Base-by-base conservation (phyloP, 2,888 invertebrate genomes). In the Drosophila affinis region DNA sequence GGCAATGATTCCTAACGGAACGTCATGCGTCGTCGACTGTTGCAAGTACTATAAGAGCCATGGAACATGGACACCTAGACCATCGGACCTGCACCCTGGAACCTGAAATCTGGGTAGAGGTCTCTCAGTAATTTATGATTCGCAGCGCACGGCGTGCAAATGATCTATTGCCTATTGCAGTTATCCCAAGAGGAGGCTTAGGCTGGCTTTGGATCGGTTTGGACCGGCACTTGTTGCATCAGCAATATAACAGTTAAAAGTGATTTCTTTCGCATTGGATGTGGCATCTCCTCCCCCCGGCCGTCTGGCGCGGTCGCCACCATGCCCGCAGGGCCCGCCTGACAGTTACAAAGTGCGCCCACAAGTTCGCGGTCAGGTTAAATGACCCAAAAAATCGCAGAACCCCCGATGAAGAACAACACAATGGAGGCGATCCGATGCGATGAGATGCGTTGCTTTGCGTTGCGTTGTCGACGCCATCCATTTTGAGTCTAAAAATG, bases 61-160 rank as follows among this genome's bases (percentile, higher is more conserved):
- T 7, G 29, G 7, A 9, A 29, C 29, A 29, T 29, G 29, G 29
- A 29, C 9, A 2, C 29, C 29, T 29, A 29, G 29, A 7, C 29
- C 29, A 34, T 34, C 12, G 34, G 34, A 5, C 29, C 29, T 29
- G 29, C 29, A 29, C 5, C 34, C 34, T 34, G 34, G 14, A 39
- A 14, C 39, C 14, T 34, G 34, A 2, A 39, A 39, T 14, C 72
- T 44, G 9, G 34, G 49, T 57, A n/a, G 39, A 39, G 39, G 39
- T 39, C 39, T 74, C 62, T 17, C 27, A 53, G 81, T 81, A 81
- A 84, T 84, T 84, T 84, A 84, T 84, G 85, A 81, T 84, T 84
- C 72, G 85, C 70, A 78, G 78, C 80, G 87, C 82, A 79, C 85
- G 87, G 85, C 82, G 79, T 65, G 54, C 78, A 76, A 85, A 85